Evolutionary conservation across 2,888 invertebrate species (phyloP).

Genomic region (Pyrrhia umbra): DNA sequence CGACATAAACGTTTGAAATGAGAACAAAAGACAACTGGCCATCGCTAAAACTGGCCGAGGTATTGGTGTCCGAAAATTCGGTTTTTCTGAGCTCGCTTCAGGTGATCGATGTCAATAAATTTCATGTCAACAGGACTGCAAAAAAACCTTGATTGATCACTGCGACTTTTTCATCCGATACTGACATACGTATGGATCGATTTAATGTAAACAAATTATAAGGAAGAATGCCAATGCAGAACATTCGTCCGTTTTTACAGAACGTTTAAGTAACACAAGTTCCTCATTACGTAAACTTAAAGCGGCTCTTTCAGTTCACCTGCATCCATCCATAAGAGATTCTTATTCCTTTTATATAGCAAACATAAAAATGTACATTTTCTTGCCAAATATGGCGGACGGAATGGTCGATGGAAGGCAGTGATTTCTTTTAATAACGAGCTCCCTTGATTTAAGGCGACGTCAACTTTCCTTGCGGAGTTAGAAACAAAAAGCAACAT

Average conservation of each 20-base stretch:
- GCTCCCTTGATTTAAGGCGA: conserved; percentile 80
- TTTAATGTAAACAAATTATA: conserved; percentile 63
- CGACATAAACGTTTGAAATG: not conserved
- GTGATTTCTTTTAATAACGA: conserved; percentile 87
- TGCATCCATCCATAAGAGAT: conserved; percentile 76
- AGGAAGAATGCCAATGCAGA: conserved; percentile 48
- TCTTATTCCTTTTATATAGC: conserved; percentile 78
- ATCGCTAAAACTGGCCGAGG: conserved; percentile 6
- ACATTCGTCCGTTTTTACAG: conserved; percentile 57
- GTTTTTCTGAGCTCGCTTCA: conserved; percentile 14
- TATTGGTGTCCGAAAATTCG: conserved; percentile 11
- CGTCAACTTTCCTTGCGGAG: conserved; percentile 85
- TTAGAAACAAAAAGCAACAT: conserved; percentile 80
- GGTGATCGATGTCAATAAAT: conserved; percentile 48
- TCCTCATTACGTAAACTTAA: conserved; percentile 70
- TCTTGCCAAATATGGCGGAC: conserved; percentile 79
- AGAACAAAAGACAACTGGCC: conserved; percentile 14
- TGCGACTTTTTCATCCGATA: conserved; percentile 40
- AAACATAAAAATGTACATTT: conserved; percentile 80
- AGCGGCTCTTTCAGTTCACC: conserved; percentile 68
- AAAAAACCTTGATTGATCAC: conserved; percentile 44
- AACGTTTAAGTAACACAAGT: conserved; percentile 59
- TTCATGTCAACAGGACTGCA: conserved; percentile 46
- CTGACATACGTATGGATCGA: conserved; percentile 35
- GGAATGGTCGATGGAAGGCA: conserved; percentile 77